Conservation (phyloP, 2,797 vertebrate genomes). For the Petrocephalus sullivani region DNA sequence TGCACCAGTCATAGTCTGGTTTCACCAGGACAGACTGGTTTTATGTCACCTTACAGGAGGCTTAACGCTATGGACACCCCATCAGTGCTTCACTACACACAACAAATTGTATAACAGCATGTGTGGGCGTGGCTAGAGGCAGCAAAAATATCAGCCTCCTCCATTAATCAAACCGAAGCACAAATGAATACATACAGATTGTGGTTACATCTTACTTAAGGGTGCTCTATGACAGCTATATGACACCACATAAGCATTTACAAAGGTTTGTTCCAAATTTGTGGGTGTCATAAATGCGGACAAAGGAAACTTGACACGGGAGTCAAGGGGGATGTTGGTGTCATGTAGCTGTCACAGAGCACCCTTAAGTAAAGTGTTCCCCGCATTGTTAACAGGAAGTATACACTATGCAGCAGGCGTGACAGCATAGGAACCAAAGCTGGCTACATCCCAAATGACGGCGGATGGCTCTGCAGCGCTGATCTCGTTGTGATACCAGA, state of each 20-base stretch:
- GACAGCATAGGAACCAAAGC: neutral
- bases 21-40: neutral
- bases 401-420: neutral
- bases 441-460: neutral
- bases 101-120: neutral
- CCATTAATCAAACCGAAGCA: slow-evolving; percentile 3
- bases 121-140: neutral
- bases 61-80: neutral
- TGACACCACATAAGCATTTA: no score
- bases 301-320: no score
- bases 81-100: no score
- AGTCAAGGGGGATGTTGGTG: no score
- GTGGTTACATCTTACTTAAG: no score
- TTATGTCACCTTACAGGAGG: neutral
- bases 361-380: no score
- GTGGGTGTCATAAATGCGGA: no score
- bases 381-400: slow-evolving; percentile 10
- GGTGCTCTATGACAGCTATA: no score
- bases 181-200: neutral
- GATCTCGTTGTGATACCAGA: neutral
- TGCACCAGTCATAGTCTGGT: neutral
- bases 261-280: no score
- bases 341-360: no score
- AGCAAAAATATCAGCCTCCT: neutral
- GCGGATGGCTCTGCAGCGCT: neutral